A percentile compares a stretch with the other conserved stretches of the same genome.
These are phyloP conservation scores for Spialia ferax DNA, from an alignment of 2,888 invertebrate species.

Conservation along the genomic window DNA sequence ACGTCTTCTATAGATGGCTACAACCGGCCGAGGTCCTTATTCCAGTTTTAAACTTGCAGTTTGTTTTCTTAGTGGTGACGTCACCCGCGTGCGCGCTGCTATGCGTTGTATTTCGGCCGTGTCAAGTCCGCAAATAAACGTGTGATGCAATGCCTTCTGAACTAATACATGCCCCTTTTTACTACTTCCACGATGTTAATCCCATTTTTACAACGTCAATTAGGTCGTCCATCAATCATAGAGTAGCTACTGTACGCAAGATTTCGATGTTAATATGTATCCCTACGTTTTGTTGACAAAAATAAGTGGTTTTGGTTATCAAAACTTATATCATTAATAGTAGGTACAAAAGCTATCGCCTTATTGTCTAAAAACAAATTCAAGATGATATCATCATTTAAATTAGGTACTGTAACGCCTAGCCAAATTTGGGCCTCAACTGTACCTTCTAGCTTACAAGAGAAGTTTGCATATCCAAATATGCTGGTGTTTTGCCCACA, in stretches of 20 bases:
- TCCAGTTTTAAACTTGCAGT: conserved; percentile 46
- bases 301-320: too few species aligned
- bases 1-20: conserved; percentile 39
- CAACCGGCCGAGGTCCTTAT: conserved; percentile 44
- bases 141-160: conserved; percentile 63
- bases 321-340: too few species aligned
- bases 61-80: conserved; percentile 42
- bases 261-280: background rate
- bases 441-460: background rate
- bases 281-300: too few species aligned
- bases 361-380: too few species aligned
- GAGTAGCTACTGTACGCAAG: background rate
- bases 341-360: too few species aligned
- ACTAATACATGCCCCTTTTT: conserved; percentile 42
- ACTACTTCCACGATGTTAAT: conserved; percentile 45
- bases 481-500: too few species aligned
- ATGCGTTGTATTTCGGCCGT: conserved; percentile 53
- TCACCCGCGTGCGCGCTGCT: conserved; percentile 35
- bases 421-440: background rate
- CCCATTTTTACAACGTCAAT: conserved; percentile 27
- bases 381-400: too few species aligned
- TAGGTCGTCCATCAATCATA: conserved; percentile 33
- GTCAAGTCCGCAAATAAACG: conserved; percentile 74
- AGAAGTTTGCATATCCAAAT: background rate
- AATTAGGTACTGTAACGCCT: too few species aligned